These are phyloP conservation scores for Luffia ferchaultella DNA, from an alignment of 2,888 invertebrate genomes.

Conservation along the genomic window DNA sequence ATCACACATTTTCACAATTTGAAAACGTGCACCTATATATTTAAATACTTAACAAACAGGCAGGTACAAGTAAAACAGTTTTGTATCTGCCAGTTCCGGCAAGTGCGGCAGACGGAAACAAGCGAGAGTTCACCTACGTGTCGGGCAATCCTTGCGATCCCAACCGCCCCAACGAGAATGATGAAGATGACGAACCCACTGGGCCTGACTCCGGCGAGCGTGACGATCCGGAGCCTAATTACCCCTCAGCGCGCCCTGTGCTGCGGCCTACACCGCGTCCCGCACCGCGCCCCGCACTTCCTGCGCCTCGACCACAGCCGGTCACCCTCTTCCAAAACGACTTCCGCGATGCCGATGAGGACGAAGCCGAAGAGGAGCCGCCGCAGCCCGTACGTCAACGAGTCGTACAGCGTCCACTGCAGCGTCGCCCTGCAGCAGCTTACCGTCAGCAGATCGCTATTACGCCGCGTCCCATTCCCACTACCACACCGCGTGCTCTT, in stretches of 20 bases:
- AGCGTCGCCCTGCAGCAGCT: slow-evolving; percentile 34
- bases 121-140: slow-evolving; percentile 85
- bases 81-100: too few species aligned
- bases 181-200: slow-evolving; percentile 60
- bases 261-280: slow-evolving; percentile 51
- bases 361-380: slow-evolving; percentile 63
- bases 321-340: slow-evolving; percentile 78
- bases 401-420: slow-evolving; percentile 55
- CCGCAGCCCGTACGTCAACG: slow-evolving; percentile 51
- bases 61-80: too few species aligned
- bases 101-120: slow-evolving; percentile 88
- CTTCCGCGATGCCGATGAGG: slow-evolving; percentile 71
- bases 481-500: slow-evolving; percentile 54
- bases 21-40: too few species aligned
- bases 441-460: slow-evolving; percentile 63
- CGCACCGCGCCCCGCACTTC: slow-evolving; percentile 17
- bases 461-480: slow-evolving; percentile 66
- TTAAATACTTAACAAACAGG: too few species aligned
- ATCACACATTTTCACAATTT: too few species aligned
- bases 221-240: slow-evolving; percentile 70
- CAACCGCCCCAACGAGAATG: slow-evolving; percentile 77
- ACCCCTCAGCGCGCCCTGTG: slow-evolving; percentile 63
- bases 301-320: slow-evolving; percentile 43
- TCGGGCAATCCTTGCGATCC: slow-evolving; percentile 88
- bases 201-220: slow-evolving; percentile 67